Conservation (phyloP, 2,113 vertebrate genomes). For the Calonectris borealis region DNA sequence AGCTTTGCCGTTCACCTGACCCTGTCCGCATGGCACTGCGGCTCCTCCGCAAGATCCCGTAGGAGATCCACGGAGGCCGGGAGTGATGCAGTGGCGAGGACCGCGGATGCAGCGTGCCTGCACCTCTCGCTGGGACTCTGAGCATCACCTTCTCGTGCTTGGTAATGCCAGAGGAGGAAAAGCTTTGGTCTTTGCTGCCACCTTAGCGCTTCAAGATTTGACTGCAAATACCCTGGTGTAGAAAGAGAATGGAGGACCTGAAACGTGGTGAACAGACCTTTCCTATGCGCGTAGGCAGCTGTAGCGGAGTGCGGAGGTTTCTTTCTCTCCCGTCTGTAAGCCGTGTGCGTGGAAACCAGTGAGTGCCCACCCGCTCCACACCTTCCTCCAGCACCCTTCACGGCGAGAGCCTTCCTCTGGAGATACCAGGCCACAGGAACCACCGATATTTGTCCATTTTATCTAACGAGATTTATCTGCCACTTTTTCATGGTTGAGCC, state of each 20-base stretch:
- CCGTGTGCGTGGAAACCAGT: neutral
- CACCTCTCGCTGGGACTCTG: accelerated
- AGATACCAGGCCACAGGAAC: neutral
- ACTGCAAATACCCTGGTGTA: neutral
- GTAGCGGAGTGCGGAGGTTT: neutral
- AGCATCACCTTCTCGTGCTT: neutral
- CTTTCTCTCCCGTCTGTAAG: neutral
- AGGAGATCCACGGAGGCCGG: accelerated
- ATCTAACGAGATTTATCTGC: neutral
- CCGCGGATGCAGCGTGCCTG: neutral
- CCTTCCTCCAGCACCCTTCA: neutral
- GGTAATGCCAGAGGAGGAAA: neutral
- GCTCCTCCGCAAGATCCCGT: neutral
- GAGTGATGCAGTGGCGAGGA: neutral
- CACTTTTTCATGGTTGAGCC: neutral
- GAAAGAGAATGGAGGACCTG: neutral
- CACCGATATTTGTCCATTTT: neutral
- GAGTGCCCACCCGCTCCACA: neutral
- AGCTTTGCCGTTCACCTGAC: neutral
- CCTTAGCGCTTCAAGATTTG: neutral
- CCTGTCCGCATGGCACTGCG: neutral
- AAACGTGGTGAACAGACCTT: neutral
- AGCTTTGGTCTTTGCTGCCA: neutral
- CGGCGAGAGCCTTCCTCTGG: neutral
- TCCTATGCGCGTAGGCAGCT: neutral